Conservation (phyloP, 2,888 invertebrate species). For the Timandra comae region DNA sequence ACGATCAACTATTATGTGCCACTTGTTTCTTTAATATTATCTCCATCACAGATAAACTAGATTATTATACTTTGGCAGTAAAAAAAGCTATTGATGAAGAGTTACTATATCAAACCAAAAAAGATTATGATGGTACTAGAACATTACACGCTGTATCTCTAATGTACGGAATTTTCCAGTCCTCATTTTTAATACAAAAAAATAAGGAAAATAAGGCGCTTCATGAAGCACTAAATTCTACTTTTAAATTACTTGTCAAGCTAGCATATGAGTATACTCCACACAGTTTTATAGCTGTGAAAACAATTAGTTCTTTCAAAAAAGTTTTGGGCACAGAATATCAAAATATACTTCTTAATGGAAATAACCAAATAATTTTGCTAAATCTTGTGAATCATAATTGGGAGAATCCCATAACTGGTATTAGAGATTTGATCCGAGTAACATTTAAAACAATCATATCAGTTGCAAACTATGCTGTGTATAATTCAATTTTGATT, state of each 20-base stretch:
- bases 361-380: conserved; percentile 49
- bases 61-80: conserved; percentile 37
- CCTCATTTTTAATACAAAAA: conserved; percentile 40
- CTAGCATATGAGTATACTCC: conserved; percentile 71
- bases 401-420: conserved; percentile 78
- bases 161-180: conserved; percentile 68
- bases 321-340: conserved; percentile 51
- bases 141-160: conserved; percentile 40
- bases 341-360: conserved; percentile 34
- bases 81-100: conserved; percentile 31
- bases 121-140: conserved; percentile 20
- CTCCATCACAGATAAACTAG: conserved; percentile 30
- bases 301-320: conserved; percentile 61
- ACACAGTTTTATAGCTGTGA: conserved; percentile 70
- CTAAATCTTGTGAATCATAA: conserved; percentile 75
- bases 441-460: conserved; percentile 63
- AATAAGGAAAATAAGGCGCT: conserved; percentile 18
- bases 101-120: conserved; percentile 20
- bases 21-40: conserved; percentile 58
- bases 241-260: conserved; percentile 41
- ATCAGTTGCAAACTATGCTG: too few species aligned
- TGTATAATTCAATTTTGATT: too few species aligned
- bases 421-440: conserved; percentile 72
- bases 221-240: conserved; percentile 27
- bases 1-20: conserved; percentile 60